Base-by-base conservation (phyloP, 1,140 invertebrate genomes). In the Agrypnia vestita region DNA sequence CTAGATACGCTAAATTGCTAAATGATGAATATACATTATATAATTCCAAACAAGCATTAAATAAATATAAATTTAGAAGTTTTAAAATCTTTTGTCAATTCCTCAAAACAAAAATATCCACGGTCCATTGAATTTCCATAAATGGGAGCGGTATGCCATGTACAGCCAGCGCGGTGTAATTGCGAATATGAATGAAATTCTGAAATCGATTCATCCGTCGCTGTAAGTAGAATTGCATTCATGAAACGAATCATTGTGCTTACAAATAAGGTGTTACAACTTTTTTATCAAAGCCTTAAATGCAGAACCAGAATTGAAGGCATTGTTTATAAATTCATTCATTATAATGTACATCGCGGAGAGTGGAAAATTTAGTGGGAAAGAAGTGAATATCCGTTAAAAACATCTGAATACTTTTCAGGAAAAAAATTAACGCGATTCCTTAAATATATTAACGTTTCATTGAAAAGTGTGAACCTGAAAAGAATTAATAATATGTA, bases 181-280 rank as follows among this genome's bases (percentile, higher is more conserved):
- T 15, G 11, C 49, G n/a, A 35, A 64, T 35, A 6, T 53, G 47
- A 51, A 51, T 51, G 67, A 51, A 21, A 19, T 71, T 71, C 15
- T 51, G 17, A 25, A 21, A 13, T 7, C 44, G 46, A 53, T 49
- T 71, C 46, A 71, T 56, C n/a, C n/a, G 17, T 56, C n/a, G 53
- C 7, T 56, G 53, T 17, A 62, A 19, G 12, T 35, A 10, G 44
- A 71, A 71, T 17, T 49, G 67, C 67, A 71, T 71, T 71, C 46
- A 51, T 71, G 19, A 49, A 71, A 71, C 47, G 67, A 51, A 71
- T 17, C 67, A 47, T 21, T n/a, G 35, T 49, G 47, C 49, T 71
- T 71, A 71, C 67, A 71, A 71, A 71, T 71, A 71, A 71, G 67
- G 67, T 11, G 47, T 71, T 71, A n/a, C 19, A n/a, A 25, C 67